phyloP scores from a whole-genome alignment of 2,113 vertebrate species.

The Ciconia stormi region DNA sequence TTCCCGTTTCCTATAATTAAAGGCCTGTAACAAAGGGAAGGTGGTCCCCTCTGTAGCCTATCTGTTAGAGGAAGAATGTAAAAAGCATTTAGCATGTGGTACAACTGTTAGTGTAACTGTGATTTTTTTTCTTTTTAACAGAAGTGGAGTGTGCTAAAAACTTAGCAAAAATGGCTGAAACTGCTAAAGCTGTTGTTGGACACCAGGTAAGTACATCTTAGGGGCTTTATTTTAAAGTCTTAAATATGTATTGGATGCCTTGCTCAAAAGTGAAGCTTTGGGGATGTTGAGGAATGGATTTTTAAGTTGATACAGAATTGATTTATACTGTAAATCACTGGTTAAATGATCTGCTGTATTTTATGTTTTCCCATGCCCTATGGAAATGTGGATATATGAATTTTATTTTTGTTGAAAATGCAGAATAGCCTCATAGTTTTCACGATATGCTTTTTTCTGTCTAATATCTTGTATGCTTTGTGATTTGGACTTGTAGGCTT shows the following conservation, averaged over 20 bases:
- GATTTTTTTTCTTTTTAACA: slow-evolving; percentile 52
- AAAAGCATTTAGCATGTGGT: background rate
- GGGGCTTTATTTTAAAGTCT: background rate
- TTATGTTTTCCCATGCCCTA: background rate
- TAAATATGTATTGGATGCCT: background rate
- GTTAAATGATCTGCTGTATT: background rate
- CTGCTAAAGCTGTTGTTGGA: slow-evolving; percentile 85
- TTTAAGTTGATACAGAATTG: background rate
- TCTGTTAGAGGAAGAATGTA: background rate
- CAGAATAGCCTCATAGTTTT: background rate
- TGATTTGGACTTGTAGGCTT: background rate
- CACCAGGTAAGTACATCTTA: slow-evolving; percentile 82
- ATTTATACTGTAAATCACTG: background rate
- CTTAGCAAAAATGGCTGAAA: slow-evolving; percentile 93
- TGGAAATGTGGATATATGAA: background rate
- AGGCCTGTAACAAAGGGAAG: slow-evolving; percentile 9
- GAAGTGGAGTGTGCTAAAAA: slow-evolving; percentile 93
- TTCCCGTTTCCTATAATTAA: slow-evolving; percentile 46
- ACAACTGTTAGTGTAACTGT: background rate
- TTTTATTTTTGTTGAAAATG: background rate
- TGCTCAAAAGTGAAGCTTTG: background rate
- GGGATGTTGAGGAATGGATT: background rate
- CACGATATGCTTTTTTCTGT: background rate
- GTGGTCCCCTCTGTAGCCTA: background rate
- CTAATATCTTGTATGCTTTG: background rate